phyloP scores from a whole-genome alignment of 1,140 invertebrate species.

The Drosophila carrolli region DNA sequence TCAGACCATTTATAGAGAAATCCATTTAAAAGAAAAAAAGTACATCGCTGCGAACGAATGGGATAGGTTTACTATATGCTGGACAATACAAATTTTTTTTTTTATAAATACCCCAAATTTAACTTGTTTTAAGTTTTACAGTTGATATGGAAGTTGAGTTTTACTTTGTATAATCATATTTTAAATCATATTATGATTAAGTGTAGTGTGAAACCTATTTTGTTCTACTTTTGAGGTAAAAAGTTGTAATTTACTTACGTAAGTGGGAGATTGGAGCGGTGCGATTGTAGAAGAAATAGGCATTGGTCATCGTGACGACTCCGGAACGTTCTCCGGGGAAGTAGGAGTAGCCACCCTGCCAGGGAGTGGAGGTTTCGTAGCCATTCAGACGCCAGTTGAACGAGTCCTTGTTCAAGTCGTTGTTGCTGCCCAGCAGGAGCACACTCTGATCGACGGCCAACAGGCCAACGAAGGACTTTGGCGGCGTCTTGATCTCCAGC shows the following conservation, averaged over 20 bases:
- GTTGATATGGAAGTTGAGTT: no score
- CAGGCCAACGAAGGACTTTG: constrained; percentile 93
- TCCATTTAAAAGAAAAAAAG: no score
- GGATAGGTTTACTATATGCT: no score
- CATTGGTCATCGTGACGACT: constrained; percentile 79
- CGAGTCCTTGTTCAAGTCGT: constrained; percentile 69
- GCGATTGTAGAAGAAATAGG: constrained; percentile 73
- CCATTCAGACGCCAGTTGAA: constrained; percentile 79
- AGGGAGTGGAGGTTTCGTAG: constrained; percentile 69
- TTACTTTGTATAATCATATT: no score
- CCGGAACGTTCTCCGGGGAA: constrained; percentile 72
- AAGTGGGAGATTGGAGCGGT: constrained; percentile 38
- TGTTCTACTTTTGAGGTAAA: no score
- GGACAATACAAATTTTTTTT: no score
- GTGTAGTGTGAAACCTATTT: no score
- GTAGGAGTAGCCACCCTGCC: constrained; percentile 75
- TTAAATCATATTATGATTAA: no score
- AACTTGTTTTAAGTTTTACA: no score
- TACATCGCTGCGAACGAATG: no score
- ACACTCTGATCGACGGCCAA: constrained; percentile 95
- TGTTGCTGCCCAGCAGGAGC: constrained; percentile 86
- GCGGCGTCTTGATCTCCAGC: constrained; percentile 90
- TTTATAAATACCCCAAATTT: no score
- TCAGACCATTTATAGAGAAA: no score
- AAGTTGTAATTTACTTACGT: constrained; percentile 31